Conservation (phyloP, 2,888 invertebrate species). For the Schizotus pectinicornis region DNA sequence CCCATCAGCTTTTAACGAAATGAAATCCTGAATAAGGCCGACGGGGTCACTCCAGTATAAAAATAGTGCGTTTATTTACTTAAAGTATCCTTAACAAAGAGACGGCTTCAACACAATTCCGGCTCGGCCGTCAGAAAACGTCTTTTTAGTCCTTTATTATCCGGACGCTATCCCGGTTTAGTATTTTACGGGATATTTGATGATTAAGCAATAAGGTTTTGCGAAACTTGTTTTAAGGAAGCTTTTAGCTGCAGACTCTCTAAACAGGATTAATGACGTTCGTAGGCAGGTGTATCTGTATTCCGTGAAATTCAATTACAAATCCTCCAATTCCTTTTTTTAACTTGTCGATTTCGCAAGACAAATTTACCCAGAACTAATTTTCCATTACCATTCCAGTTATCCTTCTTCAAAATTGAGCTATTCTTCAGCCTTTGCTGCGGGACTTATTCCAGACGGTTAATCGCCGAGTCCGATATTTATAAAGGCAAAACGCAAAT, state of each 20-base stretch:
- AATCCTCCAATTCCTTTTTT: constrained; percentile 16
- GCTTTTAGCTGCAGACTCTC: constrained; percentile 9
- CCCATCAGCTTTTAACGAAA: constrained; percentile 41
- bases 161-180: too few species aligned
- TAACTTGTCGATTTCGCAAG: constrained; percentile 9
- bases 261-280: constrained; percentile 27
- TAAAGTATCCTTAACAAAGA: constrained; percentile 14
- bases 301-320: constrained; percentile 21
- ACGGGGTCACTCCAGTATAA: constrained; percentile 28
- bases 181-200: constrained; percentile 8
- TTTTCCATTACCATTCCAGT: constrained; percentile 24
- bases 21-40: constrained; percentile 36
- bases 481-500: too few species aligned
- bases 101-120: constrained; percentile 4
- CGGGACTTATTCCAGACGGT: constrained; percentile 5
- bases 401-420: constrained; percentile 17
- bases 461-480: not conserved
- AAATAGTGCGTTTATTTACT: constrained; percentile 38
- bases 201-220: constrained; percentile 13
- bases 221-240: constrained; percentile 3
- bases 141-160: not conserved
- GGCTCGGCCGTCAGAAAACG: not conserved
- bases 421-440: constrained; percentile 16
- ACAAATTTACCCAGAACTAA: constrained; percentile 14
- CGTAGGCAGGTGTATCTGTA: constrained; percentile 16